These are phyloP conservation scores for Melanerpes formicivorus DNA, from an alignment of 2,113 vertebrate genomes.

Conservation along the genomic window DNA sequence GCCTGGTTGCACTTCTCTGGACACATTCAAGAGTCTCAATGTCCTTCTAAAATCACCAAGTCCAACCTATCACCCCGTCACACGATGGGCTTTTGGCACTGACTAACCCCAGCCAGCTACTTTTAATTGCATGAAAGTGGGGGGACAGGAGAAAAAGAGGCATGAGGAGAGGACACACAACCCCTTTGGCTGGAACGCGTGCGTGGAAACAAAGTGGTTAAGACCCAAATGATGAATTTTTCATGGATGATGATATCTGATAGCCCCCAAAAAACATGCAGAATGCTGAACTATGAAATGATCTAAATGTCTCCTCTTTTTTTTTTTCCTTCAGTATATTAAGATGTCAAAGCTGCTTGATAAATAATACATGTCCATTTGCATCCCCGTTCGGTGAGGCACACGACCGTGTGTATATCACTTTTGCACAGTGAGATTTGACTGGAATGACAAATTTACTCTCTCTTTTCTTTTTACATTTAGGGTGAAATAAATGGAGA, in stretches of 20 bases:
- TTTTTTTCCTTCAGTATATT: not conserved
- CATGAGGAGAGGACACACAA: not conserved
- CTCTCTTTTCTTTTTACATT: not conserved
- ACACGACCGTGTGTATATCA: not conserved
- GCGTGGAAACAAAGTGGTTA: not conserved
- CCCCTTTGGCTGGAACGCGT: not conserved
- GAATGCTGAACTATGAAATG: not conserved
- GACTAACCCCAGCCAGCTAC: not conserved
- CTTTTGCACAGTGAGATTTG: not conserved
- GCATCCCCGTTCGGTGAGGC: not conserved
- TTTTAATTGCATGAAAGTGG: not conserved
- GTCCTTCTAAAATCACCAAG: no score
- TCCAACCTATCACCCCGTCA: no score
- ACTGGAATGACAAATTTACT: not conserved
- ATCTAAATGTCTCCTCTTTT: not conserved
- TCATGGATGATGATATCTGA: not conserved
- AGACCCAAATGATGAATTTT: not conserved
- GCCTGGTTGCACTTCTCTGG: no score
- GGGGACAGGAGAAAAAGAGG: fast-evolving
- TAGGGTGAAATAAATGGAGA: not conserved
- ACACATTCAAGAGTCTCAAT: no score
- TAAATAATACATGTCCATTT: slow-evolving; percentile 12
- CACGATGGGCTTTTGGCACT: not conserved
- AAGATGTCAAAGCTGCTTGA: slow-evolving; percentile 16
- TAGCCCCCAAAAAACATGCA: not conserved